phyloP scores from a whole-genome alignment of 2,797 vertebrate genomes.

The Oceanodroma leucorhoa region DNA sequence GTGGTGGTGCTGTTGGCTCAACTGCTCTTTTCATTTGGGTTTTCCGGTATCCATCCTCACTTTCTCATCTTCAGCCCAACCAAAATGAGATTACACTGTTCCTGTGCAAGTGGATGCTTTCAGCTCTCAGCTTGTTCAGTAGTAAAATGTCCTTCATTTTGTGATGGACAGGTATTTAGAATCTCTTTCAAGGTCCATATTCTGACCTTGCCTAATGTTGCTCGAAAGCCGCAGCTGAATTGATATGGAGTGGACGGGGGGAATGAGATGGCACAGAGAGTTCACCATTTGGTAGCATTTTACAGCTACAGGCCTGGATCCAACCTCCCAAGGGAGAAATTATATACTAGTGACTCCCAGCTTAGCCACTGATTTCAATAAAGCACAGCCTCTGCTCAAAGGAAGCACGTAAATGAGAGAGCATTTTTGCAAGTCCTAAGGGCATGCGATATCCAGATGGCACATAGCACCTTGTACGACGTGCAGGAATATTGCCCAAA shows the following conservation, averaged over 20 bases:
- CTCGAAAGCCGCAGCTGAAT: neutral
- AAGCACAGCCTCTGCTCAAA: neutral
- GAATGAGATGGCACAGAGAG: neutral
- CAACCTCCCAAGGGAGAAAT: neutral
- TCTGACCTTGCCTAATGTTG: neutral
- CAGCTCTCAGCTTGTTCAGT: neutral
- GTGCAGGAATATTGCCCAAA: neutral
- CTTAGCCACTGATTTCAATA: neutral
- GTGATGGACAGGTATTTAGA: neutral
- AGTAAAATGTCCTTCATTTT: neutral
- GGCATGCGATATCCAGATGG: neutral
- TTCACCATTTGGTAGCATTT: neutral
- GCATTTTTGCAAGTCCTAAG: neutral
- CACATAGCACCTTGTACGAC: neutral
- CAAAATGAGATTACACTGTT: neutral
- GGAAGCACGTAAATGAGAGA: neutral
- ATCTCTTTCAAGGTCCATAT: neutral
- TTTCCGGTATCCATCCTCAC: neutral
- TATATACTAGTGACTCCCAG: neutral
- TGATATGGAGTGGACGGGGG: neutral
- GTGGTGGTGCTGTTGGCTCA: neutral
- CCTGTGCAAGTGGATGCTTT: neutral
- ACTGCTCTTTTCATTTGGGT: neutral
- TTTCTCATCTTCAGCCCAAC: neutral
- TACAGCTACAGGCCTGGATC: neutral